A percentile compares a stretch with the other conserved stretches of the same genome.
phyloP scores from a whole-genome alignment of 2,113 vertebrate genomes.

The Gobio gobio region DNA sequence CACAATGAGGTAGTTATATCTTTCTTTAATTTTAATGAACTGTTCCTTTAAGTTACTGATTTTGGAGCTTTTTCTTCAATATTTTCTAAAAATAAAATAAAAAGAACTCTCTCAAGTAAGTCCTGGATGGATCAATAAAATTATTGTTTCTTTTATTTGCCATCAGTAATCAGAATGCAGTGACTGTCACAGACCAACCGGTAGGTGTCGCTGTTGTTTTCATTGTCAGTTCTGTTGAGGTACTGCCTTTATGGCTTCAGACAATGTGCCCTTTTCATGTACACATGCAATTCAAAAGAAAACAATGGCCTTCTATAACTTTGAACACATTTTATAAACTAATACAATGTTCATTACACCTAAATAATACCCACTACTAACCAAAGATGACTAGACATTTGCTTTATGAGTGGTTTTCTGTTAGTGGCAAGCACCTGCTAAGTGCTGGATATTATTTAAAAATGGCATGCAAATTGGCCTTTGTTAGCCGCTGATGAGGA shows the following conservation, averaged over 20 bases:
- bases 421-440: background rate
- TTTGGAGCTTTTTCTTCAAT: background rate
- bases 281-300: background rate
- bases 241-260: background rate
- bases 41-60: background rate
- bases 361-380: background rate
- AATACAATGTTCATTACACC: background rate
- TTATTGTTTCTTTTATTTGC: background rate
- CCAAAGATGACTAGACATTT: background rate
- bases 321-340: background rate
- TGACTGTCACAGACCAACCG: background rate
- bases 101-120: background rate
- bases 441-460: constrained; percentile 22
- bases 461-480: constrained; percentile 43
- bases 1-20: background rate
- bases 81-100: background rate
- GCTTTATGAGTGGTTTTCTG: background rate
- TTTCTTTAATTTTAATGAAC: background rate
- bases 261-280: background rate
- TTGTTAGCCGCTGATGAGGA: constrained; percentile 32
- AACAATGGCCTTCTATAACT: background rate
- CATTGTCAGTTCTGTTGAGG: constrained; percentile 4
- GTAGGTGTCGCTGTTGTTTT: constrained; percentile 49
- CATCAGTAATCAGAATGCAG: too few species aligned
- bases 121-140: background rate